Evolutionary conservation across 2,888 invertebrate genomes (phyloP), one percentile per base, ranked within the genome.

Genomic region (Dione juno): DNA sequence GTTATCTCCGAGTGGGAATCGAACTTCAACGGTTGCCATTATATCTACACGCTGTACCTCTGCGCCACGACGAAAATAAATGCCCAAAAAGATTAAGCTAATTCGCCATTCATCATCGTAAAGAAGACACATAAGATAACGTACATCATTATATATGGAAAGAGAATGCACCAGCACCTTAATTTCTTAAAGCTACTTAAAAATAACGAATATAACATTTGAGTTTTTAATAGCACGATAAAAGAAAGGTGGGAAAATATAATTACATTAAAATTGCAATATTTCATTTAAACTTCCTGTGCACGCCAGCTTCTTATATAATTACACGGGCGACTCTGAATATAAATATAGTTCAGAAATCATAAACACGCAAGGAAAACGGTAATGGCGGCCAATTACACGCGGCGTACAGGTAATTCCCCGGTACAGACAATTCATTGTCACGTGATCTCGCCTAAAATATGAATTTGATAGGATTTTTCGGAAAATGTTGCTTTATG

Each of bases 331-430:
- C 64, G 35, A 37, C 54, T 21, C 40, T 58, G 64, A 52, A 64
- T 64, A 50, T 68, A 68, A 71, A 68, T 69, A 69, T 45, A 58
- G 52, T 48, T 64, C 50, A 37, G 50, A 54, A 74, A 72, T 74
- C 61, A 67, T 74, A 69, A 74, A 72, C 74, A 73, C 73, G 74
- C 74, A 53, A 74, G 53, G 59, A 53, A 45, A 52, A 50, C 65
- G n/a, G 61, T 71, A 74, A 74, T 73, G 67, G 67, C 16, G 50
- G 50, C 52, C 69, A 74, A 71, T 73, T 74, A 72, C 66, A 28
- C 52, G 57, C 63, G 50, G 41, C 57, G 57, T 67, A 50, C 41
- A 50, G 40, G 41, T 52, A 41, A 52, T 61, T 61, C 52, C 64
- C 58, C 19, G 37, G 28, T 35, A 35, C n/a, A 65, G 58, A 65